Base-by-base conservation (phyloP, 2,888 invertebrate genomes). In the Nemotelus nigrinus region DNA sequence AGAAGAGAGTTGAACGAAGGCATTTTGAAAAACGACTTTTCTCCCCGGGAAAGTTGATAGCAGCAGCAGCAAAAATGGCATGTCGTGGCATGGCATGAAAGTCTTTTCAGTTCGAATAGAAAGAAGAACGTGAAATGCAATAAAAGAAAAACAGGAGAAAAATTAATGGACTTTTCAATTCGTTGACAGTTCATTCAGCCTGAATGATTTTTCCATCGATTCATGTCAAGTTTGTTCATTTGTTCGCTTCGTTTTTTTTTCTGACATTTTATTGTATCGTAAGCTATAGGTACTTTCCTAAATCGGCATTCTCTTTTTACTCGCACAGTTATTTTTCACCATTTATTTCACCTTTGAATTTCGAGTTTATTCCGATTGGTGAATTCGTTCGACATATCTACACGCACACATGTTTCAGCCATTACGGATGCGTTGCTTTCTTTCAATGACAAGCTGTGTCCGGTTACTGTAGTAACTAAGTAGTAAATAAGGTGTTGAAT, bases 111-210 rank as follows among this genome's bases (percentile, higher is more conserved):
- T 3, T 47, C 5, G 70, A 10, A 70, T 47, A n/a, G 10, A 65
- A 6, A 47, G 47, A 70, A 70, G 53, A 53, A 55, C 41, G 39
- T n/a, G 74, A 74, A 60, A 60, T 60, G 60, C 47, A 60, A 60
- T 74, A 60, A 60, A 74, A 74, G 60, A 39, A 60, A 60, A 74
- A 60, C 47, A 63, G 60, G 58, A 72, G 47, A 78, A 78, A 78
- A 79, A 82, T 82, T 82, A 82, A 82, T 82, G 82, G 82, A 81
- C 81, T 82, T 81, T 80, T 82, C 80, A 81, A 81, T 79, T 81
- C 78, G 81, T 79, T 81, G 82, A 82, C 82, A 82, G 82, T 80
- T 79, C 81, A 80, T 81, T 82, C 80, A 80, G 79, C 77, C 81
- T 78, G 81, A 82, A 81, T 81, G 81, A 81, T 80, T 81, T 80